These are phyloP conservation scores for Morphnarchus princeps DNA, from an alignment of 2,113 vertebrate species.

Conservation along the genomic window DNA sequence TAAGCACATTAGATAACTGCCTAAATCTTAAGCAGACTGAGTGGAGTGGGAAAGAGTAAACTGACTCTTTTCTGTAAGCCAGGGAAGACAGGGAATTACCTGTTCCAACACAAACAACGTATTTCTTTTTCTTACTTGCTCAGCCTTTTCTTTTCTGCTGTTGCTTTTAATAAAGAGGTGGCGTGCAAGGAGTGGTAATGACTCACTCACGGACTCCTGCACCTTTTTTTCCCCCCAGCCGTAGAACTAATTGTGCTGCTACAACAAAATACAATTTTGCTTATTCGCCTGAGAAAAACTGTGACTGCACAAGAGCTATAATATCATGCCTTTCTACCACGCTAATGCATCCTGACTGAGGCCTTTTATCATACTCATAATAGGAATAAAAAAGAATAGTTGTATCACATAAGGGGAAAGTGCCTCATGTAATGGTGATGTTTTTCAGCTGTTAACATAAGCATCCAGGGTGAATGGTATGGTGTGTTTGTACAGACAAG, in stretches of 20 bases:
- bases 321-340: not conserved
- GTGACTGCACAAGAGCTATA: not conserved
- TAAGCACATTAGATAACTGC: not conserved
- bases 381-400: not conserved
- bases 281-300: not conserved
- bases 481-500: not conserved
- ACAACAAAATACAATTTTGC: not conserved
- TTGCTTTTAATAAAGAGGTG: not conserved
- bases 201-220: not conserved
- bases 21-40: not conserved
- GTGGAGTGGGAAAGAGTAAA: not conserved
- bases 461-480: not conserved
- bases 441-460: not conserved
- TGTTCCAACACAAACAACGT: not conserved
- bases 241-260: not conserved
- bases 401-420: not conserved
- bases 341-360: not conserved
- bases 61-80: not conserved
- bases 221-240: not conserved
- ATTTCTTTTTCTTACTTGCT: not conserved
- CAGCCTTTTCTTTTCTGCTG: not conserved
- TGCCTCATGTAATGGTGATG: not conserved
- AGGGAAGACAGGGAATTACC: not conserved
- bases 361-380: not conserved
- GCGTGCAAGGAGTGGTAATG: fast-evolving